These are phyloP conservation scores for Ophion slaviceki DNA, from an alignment of 2,888 invertebrate species.

Conservation along the genomic window DNA sequence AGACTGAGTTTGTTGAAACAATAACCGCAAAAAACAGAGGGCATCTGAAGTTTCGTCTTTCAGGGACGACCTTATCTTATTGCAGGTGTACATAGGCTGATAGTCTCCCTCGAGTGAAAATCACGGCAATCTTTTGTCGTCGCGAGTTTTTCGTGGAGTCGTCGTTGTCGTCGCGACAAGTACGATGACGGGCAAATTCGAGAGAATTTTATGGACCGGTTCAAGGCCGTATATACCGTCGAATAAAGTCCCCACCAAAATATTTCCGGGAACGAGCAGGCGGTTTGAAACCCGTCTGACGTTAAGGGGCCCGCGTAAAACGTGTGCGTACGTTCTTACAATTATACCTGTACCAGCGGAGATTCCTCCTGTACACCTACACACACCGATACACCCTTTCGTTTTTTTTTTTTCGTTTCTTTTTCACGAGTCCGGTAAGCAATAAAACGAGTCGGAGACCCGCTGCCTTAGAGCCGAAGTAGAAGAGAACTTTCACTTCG, in stretches of 20 bases:
- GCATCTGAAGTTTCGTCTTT: too few relatives aligned
- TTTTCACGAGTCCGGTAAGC: constrained; percentile 46
- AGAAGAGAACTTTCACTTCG: constrained; percentile 78
- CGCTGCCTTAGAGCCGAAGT: constrained; percentile 56
- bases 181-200: not conserved
- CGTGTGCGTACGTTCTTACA: not conserved
- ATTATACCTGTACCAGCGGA: not conserved
- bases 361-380: not conserved
- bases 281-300: constrained; percentile 27
- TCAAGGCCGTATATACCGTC: constrained; percentile 56
- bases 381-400: not conserved
- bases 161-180: too few relatives aligned
- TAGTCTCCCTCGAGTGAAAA: not conserved
- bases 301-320: constrained; percentile 14
- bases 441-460: constrained; percentile 37
- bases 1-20: too few relatives aligned
- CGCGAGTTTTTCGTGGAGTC: not conserved
- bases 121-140: not conserved
- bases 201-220: constrained; percentile 43
- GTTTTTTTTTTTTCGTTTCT: constrained; percentile 23
- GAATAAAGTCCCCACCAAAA: constrained; percentile 42
- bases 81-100: too few relatives aligned
- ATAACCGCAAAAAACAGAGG: too few relatives aligned
- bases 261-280: constrained; percentile 50
- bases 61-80: too few relatives aligned